Conservation (phyloP, 2,113 vertebrate genomes). For the Rhinogobius similis region DNA sequence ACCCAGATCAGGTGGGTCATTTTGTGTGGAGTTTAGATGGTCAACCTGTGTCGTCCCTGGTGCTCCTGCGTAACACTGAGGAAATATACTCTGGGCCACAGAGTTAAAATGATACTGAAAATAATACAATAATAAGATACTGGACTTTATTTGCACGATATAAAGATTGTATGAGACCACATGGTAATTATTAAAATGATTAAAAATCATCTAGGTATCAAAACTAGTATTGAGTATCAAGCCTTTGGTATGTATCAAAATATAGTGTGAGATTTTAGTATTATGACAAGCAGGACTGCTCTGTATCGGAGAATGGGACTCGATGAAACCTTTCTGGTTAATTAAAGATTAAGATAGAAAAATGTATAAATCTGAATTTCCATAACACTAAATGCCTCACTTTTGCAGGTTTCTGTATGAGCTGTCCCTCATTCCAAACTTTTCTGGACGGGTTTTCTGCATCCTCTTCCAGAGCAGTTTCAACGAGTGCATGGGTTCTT, state of each 20-base stretch:
- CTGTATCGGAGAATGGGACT: neutral
- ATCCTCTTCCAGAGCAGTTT: constrained; percentile 94
- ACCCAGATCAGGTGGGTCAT: neutral
- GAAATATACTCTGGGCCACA: neutral
- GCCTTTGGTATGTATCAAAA: no score
- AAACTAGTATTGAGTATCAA: no score
- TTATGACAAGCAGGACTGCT: neutral
- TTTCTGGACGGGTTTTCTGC: constrained; percentile 93
- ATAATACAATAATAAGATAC: neutral
- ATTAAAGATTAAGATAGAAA: neutral
- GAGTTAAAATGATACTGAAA: no score
- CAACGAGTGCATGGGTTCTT: constrained; percentile 87
- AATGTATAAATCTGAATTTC: neutral
- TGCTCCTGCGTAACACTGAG: neutral
- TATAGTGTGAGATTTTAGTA: neutral
- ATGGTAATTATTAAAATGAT: no score
- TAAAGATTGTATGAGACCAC: no score
- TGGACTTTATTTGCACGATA: no score
- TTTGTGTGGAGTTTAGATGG: neutral
- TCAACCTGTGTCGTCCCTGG: neutral
- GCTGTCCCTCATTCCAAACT: constrained; percentile 92
- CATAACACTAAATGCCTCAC: constrained; percentile 6
- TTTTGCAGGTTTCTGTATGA: constrained; percentile 90
- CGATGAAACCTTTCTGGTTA: neutral
- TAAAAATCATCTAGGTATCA: no score